phyloP scores from a whole-genome alignment of 1,140 invertebrate genomes.

The Drosophila kurseongensis region DNA sequence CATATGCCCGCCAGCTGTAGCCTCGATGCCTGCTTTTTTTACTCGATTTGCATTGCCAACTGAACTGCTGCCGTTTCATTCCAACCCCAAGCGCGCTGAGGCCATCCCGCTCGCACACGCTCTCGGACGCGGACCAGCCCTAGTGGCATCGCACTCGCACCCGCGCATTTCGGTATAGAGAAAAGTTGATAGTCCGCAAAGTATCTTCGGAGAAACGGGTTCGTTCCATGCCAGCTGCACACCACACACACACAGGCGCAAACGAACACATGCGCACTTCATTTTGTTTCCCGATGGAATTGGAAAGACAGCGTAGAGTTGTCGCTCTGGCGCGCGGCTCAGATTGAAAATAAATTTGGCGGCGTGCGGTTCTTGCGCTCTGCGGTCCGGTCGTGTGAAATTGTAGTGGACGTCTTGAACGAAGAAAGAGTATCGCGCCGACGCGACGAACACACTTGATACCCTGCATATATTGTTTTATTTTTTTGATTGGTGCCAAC shows the following conservation, averaged over 20 bases:
- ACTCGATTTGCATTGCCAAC: constrained; percentile 20
- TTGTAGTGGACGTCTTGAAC: constrained; percentile 1
- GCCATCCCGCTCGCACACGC: constrained; percentile 42
- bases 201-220: constrained; percentile 52
- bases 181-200: constrained; percentile 50
- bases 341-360: constrained; percentile 63
- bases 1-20: constrained; percentile 77
- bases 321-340: constrained; percentile 51
- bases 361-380: constrained; percentile 47
- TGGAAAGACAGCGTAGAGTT: constrained; percentile 45
- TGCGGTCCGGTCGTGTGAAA: constrained; percentile 1
- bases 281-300: constrained; percentile 63
- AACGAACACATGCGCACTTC: constrained; percentile 64
- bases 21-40: constrained; percentile 50
- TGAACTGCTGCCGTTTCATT: constrained; percentile 69
- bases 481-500: constrained; percentile 12
- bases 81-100: constrained; percentile 59
- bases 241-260: constrained; percentile 20
- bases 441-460: constrained; percentile 27
- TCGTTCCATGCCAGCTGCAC: constrained; percentile 42
- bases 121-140: not conserved
- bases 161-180: constrained; percentile 67
- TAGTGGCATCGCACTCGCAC: constrained; percentile 66
- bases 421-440: constrained; percentile 36
- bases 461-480: not conserved